Evolutionary conservation across 2,113 vertebrate species (phyloP).

Genomic region (Pedionomus torquatus): DNA sequence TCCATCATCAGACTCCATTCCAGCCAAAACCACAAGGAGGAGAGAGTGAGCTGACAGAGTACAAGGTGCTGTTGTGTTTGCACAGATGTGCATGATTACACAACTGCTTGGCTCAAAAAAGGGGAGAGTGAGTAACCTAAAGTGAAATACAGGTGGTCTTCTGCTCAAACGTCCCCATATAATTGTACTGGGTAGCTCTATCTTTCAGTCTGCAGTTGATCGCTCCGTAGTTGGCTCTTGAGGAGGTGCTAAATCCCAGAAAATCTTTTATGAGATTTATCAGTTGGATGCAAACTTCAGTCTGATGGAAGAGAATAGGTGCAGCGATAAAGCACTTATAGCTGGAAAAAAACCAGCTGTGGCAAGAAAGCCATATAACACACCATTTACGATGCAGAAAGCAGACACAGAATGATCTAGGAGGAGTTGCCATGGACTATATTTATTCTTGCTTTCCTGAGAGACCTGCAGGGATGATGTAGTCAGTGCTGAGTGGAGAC

Average conservation of each 20-base stretch:
- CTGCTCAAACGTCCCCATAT: not conserved
- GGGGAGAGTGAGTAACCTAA: not conserved
- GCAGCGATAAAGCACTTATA: not conserved
- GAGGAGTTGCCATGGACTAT: not conserved
- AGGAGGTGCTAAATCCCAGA: not conserved
- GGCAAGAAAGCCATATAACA: not conserved
- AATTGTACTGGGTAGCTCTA: not conserved
- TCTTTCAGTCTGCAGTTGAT: not conserved
- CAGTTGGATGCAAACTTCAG: not conserved
- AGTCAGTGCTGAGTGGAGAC: slow-evolving; percentile 39
- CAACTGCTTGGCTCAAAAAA: not conserved
- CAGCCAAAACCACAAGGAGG: slow-evolving; percentile 32
- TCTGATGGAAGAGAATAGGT: not conserved
- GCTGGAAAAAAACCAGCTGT: not conserved
- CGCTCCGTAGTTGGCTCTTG: not conserved
- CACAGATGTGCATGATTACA: slow-evolving; percentile 8
- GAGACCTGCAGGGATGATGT: slow-evolving; percentile 11
- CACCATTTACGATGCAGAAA: not conserved
- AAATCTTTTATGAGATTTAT: not conserved
- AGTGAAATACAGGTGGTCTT: slow-evolving; percentile 10
- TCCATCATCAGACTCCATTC: not conserved
- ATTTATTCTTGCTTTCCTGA: slow-evolving; percentile 38
- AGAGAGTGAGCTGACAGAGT: not conserved
- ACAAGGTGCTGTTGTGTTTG: not conserved
- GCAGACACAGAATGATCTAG: slow-evolving; percentile 16